Evolutionary conservation across 1,140 invertebrate species (phyloP).

Genomic region (Mamestra configurata): DNA sequence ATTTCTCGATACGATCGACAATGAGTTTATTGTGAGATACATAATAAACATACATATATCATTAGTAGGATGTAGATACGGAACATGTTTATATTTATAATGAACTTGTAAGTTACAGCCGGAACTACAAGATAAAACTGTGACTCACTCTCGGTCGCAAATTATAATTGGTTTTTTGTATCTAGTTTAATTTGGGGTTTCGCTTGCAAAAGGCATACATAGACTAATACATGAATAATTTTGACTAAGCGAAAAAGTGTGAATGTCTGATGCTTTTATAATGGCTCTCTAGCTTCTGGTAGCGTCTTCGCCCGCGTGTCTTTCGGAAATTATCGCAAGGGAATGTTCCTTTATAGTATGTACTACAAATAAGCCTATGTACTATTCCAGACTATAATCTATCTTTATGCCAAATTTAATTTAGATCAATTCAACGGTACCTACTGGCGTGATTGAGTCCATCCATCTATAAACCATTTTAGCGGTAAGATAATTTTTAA

Average conservation of each 20-base stretch:
- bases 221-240: not conserved
- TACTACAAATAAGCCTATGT: too few species aligned
- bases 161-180: not conserved
- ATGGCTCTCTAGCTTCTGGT: not conserved
- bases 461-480: too few species aligned
- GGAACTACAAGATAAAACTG: not conserved
- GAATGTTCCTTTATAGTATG: too few species aligned
- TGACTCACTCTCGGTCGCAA: slow-evolving; percentile 10
- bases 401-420: too few species aligned
- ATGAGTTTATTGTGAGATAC: not conserved
- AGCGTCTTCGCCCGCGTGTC: too few species aligned
- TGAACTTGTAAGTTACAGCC: not conserved
- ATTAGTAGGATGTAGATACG: slow-evolving; percentile 10
- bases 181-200: not conserved
- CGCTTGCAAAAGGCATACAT: not conserved
- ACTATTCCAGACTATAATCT: too few species aligned
- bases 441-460: too few species aligned
- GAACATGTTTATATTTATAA: slow-evolving; percentile 9
- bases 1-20: not conserved
- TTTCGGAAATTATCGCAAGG: too few species aligned
- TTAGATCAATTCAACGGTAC: too few species aligned
- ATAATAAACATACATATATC: not conserved
- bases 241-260: not conserved
- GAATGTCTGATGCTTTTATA: not conserved
- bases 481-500: too few species aligned